A percentile compares a stretch with the other conserved stretches of the same genome.
These are phyloP conservation scores for Oxytorus armatus DNA, from an alignment of 2,888 invertebrate species.

Conservation along the genomic window DNA sequence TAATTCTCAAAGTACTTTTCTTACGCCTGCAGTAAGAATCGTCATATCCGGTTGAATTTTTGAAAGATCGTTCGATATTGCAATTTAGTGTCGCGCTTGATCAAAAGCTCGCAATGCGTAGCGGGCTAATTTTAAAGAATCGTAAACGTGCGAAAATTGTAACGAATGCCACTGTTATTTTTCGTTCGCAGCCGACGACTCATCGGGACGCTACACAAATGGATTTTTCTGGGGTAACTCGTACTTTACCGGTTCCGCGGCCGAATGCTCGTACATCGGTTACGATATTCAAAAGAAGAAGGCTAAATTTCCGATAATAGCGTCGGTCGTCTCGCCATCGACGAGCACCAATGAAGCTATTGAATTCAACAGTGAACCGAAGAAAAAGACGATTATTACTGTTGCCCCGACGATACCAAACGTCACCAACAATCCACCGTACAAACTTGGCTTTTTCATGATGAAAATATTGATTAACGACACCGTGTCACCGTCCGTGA, in stretches of 20 bases:
- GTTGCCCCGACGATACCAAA: slow-evolving; percentile 59
- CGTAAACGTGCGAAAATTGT: too few relatives aligned
- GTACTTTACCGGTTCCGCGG: slow-evolving; percentile 82
- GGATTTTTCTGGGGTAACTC: slow-evolving; percentile 84
- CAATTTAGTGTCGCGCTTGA: slow-evolving; percentile 25
- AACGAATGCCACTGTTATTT: not conserved
- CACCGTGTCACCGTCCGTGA: slow-evolving; percentile 74
- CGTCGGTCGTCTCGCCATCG: slow-evolving; percentile 49
- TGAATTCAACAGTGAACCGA: slow-evolving; percentile 75
- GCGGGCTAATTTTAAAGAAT: slow-evolving; percentile 36
- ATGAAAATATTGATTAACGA: slow-evolving; percentile 80
- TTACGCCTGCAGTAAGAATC: too few relatives aligned
- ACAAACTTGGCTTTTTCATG: slow-evolving; percentile 81
- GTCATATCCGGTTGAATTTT: slow-evolving; percentile 13
- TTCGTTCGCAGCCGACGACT: slow-evolving; percentile 79
- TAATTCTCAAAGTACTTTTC: too few relatives aligned
- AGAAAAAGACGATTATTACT: slow-evolving; percentile 74
- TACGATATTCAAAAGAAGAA: slow-evolving; percentile 69
- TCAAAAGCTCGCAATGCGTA: slow-evolving; percentile 37
- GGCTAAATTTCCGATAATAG: slow-evolving; percentile 48
- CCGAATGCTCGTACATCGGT: slow-evolving; percentile 81
- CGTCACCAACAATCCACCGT: slow-evolving; percentile 78
- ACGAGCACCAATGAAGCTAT: slow-evolving; percentile 68
- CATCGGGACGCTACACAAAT: slow-evolving; percentile 83
- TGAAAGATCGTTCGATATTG: not conserved